Conservation (phyloP, 2,113 vertebrate genomes). For the Gracilinanus agilis region DNA sequence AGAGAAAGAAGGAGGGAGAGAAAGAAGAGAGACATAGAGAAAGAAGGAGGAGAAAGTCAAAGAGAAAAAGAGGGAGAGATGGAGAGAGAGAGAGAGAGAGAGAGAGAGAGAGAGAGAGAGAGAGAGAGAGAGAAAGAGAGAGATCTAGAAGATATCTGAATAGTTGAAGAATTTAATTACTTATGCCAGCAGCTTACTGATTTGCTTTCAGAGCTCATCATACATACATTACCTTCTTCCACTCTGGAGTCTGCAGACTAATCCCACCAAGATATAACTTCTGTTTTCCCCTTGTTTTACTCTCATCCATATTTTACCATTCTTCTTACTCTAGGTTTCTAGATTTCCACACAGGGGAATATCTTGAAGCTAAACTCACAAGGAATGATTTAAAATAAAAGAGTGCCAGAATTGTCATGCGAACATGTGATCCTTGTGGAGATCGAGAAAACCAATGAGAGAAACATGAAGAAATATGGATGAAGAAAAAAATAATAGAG, state of each 20-base stretch:
- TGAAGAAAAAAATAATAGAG: neutral
- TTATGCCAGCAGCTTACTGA: neutral
- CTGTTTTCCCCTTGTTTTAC: neutral
- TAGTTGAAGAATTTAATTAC: neutral
- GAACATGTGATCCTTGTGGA: neutral
- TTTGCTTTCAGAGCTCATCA: neutral
- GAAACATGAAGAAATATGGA: neutral
- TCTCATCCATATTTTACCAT: neutral
- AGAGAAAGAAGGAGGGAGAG: neutral
- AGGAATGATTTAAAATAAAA: neutral
- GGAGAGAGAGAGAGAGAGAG: neutral
- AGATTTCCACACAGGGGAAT: neutral
- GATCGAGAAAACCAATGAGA: neutral
- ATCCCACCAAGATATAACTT: neutral
- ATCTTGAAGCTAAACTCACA: neutral
- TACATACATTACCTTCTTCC: neutral
- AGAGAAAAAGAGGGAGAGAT: neutral
- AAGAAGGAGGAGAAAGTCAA: neutral
- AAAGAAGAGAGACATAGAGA: neutral
- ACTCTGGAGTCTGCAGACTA: neutral
- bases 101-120: neutral
- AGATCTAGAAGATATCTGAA: neutral
- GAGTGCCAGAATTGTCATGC: neutral
- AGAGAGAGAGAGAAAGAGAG: neutral
- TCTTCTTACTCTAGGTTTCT: neutral